Conservation (phyloP, 2,113 vertebrate species). For the Albula goreensis region DNA sequence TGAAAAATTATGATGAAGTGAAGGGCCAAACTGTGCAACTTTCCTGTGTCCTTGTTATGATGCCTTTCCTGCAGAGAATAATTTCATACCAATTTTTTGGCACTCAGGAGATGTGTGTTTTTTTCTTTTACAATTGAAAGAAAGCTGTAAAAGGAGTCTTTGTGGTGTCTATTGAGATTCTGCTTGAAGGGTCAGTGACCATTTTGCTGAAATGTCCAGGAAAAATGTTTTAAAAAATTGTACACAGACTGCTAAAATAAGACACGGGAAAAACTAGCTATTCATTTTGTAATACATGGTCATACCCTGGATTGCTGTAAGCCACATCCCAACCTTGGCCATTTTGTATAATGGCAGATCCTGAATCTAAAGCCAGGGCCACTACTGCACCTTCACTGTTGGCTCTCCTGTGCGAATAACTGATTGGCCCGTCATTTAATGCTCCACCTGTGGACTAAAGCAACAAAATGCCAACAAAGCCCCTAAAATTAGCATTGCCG, state of each 20-base stretch:
- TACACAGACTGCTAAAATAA: not conserved
- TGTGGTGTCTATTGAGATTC: not conserved
- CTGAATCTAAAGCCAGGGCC: not conserved
- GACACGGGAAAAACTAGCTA: not conserved
- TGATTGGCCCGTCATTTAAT: not conserved
- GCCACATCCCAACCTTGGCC: not conserved
- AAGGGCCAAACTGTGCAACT: not conserved
- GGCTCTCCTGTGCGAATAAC: not conserved
- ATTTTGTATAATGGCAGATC: not conserved
- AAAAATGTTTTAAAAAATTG: not conserved
- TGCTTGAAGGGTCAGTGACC: not conserved
- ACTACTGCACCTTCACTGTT: not conserved
- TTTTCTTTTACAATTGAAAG: not conserved
- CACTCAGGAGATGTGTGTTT: not conserved
- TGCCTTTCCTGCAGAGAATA: constrained; percentile 15
- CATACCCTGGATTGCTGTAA: not conserved
- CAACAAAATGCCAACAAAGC: not conserved
- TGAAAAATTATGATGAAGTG: not conserved
- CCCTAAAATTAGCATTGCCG: not conserved
- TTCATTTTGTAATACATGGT: not conserved
- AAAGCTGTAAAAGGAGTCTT: not conserved
- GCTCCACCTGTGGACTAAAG: not conserved
- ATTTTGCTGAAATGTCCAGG: not conserved
- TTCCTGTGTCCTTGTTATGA: constrained; percentile 10
- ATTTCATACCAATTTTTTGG: constrained; percentile 32